A percentile compares a stretch with the other conserved stretches of the same genome.
Evolutionary conservation across 2,888 invertebrate species (phyloP).

Genomic region (Metopia argyrocephala): DNA sequence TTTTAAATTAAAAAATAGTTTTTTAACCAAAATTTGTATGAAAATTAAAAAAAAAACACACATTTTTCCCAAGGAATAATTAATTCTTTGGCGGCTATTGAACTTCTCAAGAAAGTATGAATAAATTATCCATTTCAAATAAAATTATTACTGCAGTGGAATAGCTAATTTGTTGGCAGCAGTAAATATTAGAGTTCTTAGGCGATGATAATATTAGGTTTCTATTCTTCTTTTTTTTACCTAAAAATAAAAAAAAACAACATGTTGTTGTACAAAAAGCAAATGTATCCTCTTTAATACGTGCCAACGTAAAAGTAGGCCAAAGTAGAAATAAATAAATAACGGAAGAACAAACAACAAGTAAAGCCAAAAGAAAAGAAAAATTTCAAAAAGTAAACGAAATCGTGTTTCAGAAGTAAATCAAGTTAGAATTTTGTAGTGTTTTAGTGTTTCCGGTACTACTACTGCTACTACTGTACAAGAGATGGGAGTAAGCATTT

Average conservation of each 20-base stretch:
- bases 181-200: neutral
- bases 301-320: slow-evolving; percentile 50
- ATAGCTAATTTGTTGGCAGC: neutral
- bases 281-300: neutral
- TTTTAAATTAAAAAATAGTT: too few relatives aligned
- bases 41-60: too few relatives aligned
- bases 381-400: slow-evolving; percentile 28
- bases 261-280: neutral
- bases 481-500: neutral
- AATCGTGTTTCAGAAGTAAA: slow-evolving; percentile 50
- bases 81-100: slow-evolving; percentile 14
- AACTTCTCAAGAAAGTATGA: slow-evolving; percentile 23
- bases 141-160: slow-evolving; percentile 33
- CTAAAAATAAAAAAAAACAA: neutral
- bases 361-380: slow-evolving; percentile 4
- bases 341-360: slow-evolving; percentile 8
- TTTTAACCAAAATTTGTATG: too few relatives aligned
- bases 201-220: neutral
- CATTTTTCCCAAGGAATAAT: too few relatives aligned
- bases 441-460: slow-evolving; percentile 55
- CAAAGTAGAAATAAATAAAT: slow-evolving; percentile 38
- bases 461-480: neutral
- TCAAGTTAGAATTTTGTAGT: slow-evolving; percentile 47
- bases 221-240: too few relatives aligned
- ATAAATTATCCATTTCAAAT: slow-evolving; percentile 12